Conservation (phyloP, 2,113 vertebrate genomes). For the Perca flavescens region DNA sequence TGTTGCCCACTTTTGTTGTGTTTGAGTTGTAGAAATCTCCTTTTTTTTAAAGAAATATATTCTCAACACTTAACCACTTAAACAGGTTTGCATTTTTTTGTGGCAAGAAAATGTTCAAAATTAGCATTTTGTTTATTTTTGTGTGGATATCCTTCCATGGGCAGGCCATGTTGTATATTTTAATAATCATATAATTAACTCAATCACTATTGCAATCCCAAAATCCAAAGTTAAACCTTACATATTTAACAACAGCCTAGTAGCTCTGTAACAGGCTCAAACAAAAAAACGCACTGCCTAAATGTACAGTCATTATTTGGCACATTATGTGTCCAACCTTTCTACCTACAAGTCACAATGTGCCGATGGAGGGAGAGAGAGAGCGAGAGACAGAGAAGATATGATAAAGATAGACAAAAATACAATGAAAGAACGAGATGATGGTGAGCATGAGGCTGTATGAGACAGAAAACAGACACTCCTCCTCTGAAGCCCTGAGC, state of each 20-base stretch:
- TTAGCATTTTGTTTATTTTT: neutral
- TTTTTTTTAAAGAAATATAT: neutral
- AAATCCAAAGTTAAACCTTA: neutral
- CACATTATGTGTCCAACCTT: neutral
- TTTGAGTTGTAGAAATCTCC: too few species aligned
- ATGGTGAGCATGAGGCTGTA: conserved; percentile 41
- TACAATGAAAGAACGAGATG: conserved; percentile 29
- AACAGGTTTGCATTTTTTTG: too few species aligned
- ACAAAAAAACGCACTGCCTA: neutral
- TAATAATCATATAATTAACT: neutral
- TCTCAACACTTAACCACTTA: neutral
- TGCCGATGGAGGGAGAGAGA: neutral
- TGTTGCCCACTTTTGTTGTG: neutral
- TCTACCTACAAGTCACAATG: conserved; percentile 30
- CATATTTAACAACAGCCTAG: neutral
- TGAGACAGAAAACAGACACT: conserved; percentile 68
- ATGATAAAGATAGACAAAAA: conserved; percentile 20
- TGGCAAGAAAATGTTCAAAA: neutral
- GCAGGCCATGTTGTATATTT: neutral
- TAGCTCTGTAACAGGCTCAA: neutral
- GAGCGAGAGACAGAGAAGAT: conserved; percentile 15
- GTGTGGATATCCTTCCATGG: neutral
- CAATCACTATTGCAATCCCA: neutral
- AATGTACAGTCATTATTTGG: neutral
- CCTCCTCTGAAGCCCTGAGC: conserved; percentile 49